Evolutionary conservation across 2,113 vertebrate genomes (phyloP).

Genomic region (Chaetodon trifascialis): DNA sequence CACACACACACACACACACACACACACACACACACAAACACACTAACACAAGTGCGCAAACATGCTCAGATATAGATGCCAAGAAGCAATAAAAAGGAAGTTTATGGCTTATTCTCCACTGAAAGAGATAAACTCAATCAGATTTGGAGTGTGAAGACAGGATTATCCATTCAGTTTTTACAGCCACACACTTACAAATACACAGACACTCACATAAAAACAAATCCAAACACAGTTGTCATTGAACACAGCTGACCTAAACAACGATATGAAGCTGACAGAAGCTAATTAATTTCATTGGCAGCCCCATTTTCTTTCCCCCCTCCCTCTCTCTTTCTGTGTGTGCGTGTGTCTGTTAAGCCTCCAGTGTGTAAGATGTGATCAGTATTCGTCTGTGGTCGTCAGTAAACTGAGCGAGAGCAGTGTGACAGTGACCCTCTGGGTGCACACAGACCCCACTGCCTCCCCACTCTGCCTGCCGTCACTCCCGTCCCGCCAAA

Average conservation of each 20-base stretch:
- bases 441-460: conserved; percentile 46
- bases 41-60: not conserved
- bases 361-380: conserved; percentile 34
- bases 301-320: conserved; percentile 12
- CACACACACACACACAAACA: not conserved
- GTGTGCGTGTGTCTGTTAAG: not conserved
- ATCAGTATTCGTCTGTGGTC: conserved; percentile 62
- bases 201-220: not conserved
- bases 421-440: conserved; percentile 58
- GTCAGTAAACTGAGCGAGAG: conserved; percentile 51
- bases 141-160: conserved; percentile 27
- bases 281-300: conserved; percentile 60
- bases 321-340: not conserved
- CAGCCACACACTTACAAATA: not conserved
- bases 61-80: conserved; percentile 26
- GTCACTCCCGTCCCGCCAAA: conserved; percentile 51
- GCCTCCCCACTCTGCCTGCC: conserved; percentile 49
- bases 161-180: conserved; percentile 42
- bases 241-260: conserved; percentile 44
- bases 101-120: conserved; percentile 21
- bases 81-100: conserved; percentile 22
- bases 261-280: conserved; percentile 43
- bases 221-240: conserved; percentile 35
- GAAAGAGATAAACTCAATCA: conserved; percentile 38
- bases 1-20: no score